phyloP scores from a whole-genome alignment of 2,888 invertebrate species.

The Drosophila paracracens region DNA sequence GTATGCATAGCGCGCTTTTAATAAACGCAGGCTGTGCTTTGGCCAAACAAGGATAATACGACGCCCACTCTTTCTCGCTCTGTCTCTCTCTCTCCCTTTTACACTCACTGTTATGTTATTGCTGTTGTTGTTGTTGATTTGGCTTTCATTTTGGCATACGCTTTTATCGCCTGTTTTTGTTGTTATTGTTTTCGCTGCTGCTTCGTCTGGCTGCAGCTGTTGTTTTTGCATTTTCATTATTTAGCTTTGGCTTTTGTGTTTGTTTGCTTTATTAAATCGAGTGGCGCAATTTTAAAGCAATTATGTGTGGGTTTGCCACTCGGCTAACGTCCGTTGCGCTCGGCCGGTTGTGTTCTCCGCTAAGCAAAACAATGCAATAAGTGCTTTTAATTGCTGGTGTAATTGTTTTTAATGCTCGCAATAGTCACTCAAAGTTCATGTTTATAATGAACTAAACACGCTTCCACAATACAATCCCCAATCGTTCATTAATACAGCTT shows the following conservation, averaged over 20 bases:
- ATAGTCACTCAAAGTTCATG: constrained; percentile 43
- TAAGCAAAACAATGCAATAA: constrained; percentile 50
- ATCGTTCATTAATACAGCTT: constrained; percentile 35
- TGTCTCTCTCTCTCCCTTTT: constrained; percentile 11
- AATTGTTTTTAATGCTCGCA: constrained; percentile 53
- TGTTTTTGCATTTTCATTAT: constrained; percentile 42
- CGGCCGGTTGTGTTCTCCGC: constrained; percentile 22
- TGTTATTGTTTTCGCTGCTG: constrained; percentile 11
- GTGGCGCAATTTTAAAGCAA: constrained; percentile 82
- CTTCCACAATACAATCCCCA: constrained; percentile 15
- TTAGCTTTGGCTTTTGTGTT: constrained; percentile 40
- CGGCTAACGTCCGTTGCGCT: constrained; percentile 21
- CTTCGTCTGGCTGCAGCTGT: constrained; percentile 25
- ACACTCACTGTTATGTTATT: constrained; percentile 15
- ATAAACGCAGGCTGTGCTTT: constrained; percentile 64
- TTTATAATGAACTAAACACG: constrained; percentile 53
- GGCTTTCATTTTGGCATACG: constrained; percentile 50
- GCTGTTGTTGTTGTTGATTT: constrained; percentile 42
- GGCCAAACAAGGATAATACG: constrained; percentile 67
- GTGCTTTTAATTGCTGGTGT: constrained; percentile 55
- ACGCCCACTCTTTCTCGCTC: constrained; percentile 27
- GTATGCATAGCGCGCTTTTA: constrained; percentile 67
- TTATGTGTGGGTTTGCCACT: constrained; percentile 62
- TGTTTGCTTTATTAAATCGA: constrained; percentile 75
- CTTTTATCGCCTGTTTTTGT: constrained; percentile 28